Percentiles rank a stretch among this genome's conserved stretches.
Evolutionary conservation across 2,888 invertebrate species (phyloP).

Genomic region (Ischnus inquisitorius): DNA sequence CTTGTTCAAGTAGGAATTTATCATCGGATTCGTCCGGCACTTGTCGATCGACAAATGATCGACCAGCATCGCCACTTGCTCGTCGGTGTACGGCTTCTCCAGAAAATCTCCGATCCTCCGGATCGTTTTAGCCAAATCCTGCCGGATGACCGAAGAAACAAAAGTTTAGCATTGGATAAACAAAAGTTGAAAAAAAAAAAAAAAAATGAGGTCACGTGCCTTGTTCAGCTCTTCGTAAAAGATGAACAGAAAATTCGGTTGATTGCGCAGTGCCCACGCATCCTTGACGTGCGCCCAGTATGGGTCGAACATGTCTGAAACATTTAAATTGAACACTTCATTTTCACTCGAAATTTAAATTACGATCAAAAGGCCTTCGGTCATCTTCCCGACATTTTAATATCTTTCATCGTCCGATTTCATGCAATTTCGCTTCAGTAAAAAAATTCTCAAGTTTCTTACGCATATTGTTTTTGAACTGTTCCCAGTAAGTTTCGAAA

Average conservation of each 20-base stretch:
- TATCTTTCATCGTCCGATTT: too few relatives aligned
- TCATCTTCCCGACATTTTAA: background rate
- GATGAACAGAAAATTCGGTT: slow-evolving; percentile 91
- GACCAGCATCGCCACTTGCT: slow-evolving; percentile 88
- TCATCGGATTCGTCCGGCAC: slow-evolving; percentile 93
- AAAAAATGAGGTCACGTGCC: slow-evolving; percentile 83
- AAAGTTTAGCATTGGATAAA: slow-evolving; percentile 26
- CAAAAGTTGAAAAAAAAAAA: slow-evolving; percentile 1
- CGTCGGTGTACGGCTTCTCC: slow-evolving; percentile 86
- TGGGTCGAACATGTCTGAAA: slow-evolving; percentile 90
- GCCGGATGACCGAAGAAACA: slow-evolving; percentile 64
- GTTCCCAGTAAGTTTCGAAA: slow-evolving; percentile 79
- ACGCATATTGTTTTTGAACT: slow-evolving; percentile 78
- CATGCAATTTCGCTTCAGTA: background rate
- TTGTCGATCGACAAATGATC: slow-evolving; percentile 92
- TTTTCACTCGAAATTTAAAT: too few relatives aligned
- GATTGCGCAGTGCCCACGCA: slow-evolving; percentile 89
- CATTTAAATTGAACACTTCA: slow-evolving; percentile 35
- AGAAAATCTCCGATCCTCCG: slow-evolving; percentile 88
- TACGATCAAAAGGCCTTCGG: too few relatives aligned
- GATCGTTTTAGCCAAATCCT: slow-evolving; percentile 88
- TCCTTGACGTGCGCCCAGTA: slow-evolving; percentile 93
- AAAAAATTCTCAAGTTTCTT: slow-evolving; percentile 9
- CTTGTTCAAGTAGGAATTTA: slow-evolving; percentile 88
- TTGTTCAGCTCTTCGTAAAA: slow-evolving; percentile 93